Conservation (phyloP, 2,113 vertebrate species). For the Amphilophus citrinellus region DNA sequence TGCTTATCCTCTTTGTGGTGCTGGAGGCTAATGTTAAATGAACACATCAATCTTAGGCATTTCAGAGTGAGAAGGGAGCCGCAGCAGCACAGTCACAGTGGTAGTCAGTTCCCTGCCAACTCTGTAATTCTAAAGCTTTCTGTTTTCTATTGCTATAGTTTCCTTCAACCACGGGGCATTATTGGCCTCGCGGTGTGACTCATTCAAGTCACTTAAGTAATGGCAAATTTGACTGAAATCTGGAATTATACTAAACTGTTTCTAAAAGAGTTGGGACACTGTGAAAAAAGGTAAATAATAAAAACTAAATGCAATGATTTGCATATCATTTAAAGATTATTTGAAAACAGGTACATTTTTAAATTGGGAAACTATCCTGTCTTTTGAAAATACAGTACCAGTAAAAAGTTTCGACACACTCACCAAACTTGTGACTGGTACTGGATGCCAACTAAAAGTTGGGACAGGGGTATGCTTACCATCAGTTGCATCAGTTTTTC, state of each 20-base stretch:
- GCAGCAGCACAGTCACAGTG: constrained; percentile 44
- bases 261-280: background rate
- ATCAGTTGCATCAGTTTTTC: background rate
- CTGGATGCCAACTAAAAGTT: background rate
- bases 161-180: constrained; percentile 33
- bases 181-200: constrained; percentile 46
- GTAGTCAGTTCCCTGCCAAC: constrained; percentile 64
- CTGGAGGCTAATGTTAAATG: constrained; percentile 79
- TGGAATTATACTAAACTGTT: background rate
- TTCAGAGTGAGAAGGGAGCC: constrained; percentile 58
- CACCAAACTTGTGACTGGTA: too few species aligned
- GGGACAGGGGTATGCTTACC: background rate
- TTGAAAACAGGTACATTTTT: background rate
- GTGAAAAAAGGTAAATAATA: background rate
- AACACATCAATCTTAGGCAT: constrained; percentile 75
- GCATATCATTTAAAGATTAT: background rate
- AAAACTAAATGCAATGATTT: background rate
- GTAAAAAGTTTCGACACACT: too few species aligned
- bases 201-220: constrained; percentile 50
- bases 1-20: constrained; percentile 74
- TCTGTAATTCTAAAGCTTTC: constrained; percentile 58
- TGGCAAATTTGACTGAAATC: constrained; percentile 36
- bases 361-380: background rate
- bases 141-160: constrained; percentile 42
- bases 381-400: background rate